Percentiles rank a stretch among this genome's conserved stretches.
phyloP scores from a whole-genome alignment of 2,113 vertebrate species.

The Desmodus rotundus region DNA sequence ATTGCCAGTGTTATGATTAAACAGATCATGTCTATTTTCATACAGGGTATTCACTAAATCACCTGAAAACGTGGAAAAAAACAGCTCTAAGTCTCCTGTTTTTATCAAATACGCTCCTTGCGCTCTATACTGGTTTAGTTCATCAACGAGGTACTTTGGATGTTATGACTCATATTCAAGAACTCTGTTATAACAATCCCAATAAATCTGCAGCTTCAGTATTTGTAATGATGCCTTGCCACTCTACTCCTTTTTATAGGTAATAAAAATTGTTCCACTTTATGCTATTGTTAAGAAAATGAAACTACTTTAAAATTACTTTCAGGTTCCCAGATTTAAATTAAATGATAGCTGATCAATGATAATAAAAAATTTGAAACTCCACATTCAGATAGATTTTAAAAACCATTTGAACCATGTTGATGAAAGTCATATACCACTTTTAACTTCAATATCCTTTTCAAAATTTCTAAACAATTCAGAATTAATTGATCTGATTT shows the following conservation, averaged over 20 bases:
- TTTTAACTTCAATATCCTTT: not conserved
- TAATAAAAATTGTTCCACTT: constrained; percentile 63
- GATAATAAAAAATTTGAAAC: not conserved
- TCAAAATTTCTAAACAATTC: not conserved
- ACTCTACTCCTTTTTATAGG: constrained; percentile 97
- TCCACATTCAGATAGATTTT: not conserved
- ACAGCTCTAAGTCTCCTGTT: constrained; percentile 82
- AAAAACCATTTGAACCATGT: not conserved
- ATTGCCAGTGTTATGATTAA: not conserved
- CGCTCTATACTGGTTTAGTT: constrained; percentile 92
- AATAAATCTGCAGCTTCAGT: constrained; percentile 76
- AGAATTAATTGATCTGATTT: constrained; percentile 1
- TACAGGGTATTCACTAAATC: constrained; percentile 87
- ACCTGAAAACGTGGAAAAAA: constrained; percentile 85
- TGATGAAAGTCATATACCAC: not conserved
- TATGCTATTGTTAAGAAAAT: not conserved
- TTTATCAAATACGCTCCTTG: constrained; percentile 83
- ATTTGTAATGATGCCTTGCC: constrained; percentile 95
- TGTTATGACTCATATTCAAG: constrained; percentile 88
- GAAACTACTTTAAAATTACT: not conserved
- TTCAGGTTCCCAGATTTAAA: not conserved
- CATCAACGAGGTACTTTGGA: constrained; percentile 96
- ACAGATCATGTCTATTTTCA: constrained; percentile 15
- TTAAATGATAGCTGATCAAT: not conserved
- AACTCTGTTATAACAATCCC: constrained; percentile 78